phyloP scores from a whole-genome alignment of 2,888 invertebrate genomes.

The Eilema sororculum region DNA sequence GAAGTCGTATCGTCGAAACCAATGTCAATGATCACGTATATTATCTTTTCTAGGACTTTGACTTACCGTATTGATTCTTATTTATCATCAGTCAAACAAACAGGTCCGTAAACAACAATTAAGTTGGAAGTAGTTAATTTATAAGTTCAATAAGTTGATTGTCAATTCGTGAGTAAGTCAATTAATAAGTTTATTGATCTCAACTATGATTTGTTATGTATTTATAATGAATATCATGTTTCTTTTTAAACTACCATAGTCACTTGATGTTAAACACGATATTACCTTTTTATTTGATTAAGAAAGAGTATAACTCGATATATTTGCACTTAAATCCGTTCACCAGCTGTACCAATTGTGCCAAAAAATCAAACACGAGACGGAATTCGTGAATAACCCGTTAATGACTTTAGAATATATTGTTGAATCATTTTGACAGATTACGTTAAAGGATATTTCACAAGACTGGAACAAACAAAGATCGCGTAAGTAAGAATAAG shows the following conservation, averaged over 20 bases:
- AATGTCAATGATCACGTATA: slow-evolving; percentile 47
- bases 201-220: slow-evolving; percentile 31
- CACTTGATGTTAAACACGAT: neutral
- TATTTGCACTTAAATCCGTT: neutral
- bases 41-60: slow-evolving; percentile 49
- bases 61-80: slow-evolving; percentile 44
- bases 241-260: neutral
- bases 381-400: neutral
- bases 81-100: slow-evolving; percentile 37
- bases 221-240: slow-evolving; percentile 18
- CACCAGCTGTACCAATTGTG: neutral
- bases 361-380: neutral
- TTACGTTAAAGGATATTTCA: slow-evolving; percentile 64
- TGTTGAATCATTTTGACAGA: slow-evolving; percentile 34
- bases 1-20: slow-evolving; percentile 31
- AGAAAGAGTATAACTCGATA: neutral
- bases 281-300: neutral
- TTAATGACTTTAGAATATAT: slow-evolving; percentile 38
- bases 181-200: slow-evolving; percentile 45
- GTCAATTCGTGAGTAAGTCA: slow-evolving; percentile 7
- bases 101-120: slow-evolving; percentile 44
- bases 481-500: slow-evolving; percentile 53
- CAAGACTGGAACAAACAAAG: slow-evolving; percentile 69
- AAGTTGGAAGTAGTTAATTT: slow-evolving; percentile 32
- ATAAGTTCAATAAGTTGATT: neutral